Conservation (phyloP, 2,888 invertebrate species). For the Neria commutata region DNA sequence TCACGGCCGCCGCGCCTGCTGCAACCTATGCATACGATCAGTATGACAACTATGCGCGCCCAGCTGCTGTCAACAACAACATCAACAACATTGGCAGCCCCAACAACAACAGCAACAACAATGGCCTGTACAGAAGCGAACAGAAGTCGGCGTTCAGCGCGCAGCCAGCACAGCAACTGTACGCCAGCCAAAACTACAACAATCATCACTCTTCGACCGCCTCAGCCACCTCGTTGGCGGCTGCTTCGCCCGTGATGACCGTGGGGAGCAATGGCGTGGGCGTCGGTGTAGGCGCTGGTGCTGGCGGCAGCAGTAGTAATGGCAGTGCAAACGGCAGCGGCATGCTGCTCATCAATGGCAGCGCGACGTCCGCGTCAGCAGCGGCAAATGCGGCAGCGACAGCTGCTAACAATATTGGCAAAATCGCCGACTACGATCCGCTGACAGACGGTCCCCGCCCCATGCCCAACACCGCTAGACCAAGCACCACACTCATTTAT, state of each 20-base stretch:
- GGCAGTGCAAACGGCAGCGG: slow-evolving; percentile 31
- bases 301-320: slow-evolving; percentile 13
- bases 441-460: slow-evolving; percentile 73
- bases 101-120: slow-evolving; percentile 35
- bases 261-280: slow-evolving; percentile 39
- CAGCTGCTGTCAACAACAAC: slow-evolving; percentile 31
- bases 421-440: slow-evolving; percentile 83
- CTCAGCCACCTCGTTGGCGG: slow-evolving; percentile 29
- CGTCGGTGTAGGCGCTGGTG: slow-evolving; percentile 29
- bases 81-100: slow-evolving; percentile 25
- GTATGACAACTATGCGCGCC: slow-evolving; percentile 49
- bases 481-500: slow-evolving; percentile 84
- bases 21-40: slow-evolving; percentile 44
- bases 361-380: slow-evolving; percentile 27
- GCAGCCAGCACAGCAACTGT: slow-evolving; percentile 47
- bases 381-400: no score
- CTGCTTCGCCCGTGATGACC: slow-evolving; percentile 27
- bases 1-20: slow-evolving; percentile 25
- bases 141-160: slow-evolving; percentile 33
- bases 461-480: slow-evolving; percentile 75
- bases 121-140: slow-evolving; percentile 33
- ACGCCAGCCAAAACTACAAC: slow-evolving; percentile 44
- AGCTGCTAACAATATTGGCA: slow-evolving; percentile 65
- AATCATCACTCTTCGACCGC: slow-evolving; percentile 44
- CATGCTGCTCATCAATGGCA: slow-evolving; percentile 27